phyloP scores from a whole-genome alignment of 2,113 vertebrate species.

The Elephas maximus region DNA sequence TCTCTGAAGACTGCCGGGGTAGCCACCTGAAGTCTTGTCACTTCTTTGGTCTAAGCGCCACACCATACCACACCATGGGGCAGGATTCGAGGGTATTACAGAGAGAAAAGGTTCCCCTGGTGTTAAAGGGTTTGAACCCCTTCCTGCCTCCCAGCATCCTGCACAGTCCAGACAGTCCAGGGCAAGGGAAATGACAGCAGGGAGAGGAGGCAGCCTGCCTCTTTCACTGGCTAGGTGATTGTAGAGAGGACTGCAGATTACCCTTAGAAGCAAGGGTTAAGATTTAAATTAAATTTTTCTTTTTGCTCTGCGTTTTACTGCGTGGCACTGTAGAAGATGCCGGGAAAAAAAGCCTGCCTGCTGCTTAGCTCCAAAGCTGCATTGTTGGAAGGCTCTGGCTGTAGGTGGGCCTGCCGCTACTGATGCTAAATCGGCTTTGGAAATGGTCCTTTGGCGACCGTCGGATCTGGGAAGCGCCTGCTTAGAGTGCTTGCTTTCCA shows the following conservation, averaged over 20 bases:
- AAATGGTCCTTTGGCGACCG: too few species aligned
- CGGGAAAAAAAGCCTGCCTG: not conserved
- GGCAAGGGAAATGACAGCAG: not conserved
- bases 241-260: not conserved
- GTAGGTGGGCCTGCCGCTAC: not conserved
- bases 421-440: not conserved
- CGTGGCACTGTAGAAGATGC: fast-evolving
- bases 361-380: not conserved
- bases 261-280: not conserved
- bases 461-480: not conserved
- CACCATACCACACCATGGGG: fast-evolving
- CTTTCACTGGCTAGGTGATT: not conserved
- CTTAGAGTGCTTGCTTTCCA: not conserved
- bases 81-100: not conserved
- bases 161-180: not conserved
- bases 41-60: not conserved
- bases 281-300: not conserved
- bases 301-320: not conserved
- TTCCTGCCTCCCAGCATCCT: too few species aligned
- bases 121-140: too few species aligned
- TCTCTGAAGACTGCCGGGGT: not conserved
- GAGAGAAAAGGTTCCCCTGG: not conserved
- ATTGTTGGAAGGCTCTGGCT: fast-evolving
- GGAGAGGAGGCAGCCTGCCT: not conserved
- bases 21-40: not conserved